Conservation (phyloP, 2,113 vertebrate genomes). For the Cheilinus undulatus region DNA sequence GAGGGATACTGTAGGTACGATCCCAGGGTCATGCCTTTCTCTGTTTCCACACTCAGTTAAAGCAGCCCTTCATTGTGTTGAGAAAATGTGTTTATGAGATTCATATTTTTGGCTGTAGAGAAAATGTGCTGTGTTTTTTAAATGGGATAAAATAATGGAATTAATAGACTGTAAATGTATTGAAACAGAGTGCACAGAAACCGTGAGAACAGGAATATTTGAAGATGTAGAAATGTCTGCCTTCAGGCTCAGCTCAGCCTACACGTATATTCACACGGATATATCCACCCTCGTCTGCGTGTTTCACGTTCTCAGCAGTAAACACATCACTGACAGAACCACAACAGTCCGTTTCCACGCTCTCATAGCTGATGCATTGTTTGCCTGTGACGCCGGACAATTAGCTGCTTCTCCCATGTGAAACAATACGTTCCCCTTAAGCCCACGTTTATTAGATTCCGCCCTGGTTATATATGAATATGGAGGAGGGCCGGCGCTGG, state of each 20-base stretch:
- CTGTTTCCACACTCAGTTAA: too few relatives aligned
- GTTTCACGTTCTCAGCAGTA: constrained; percentile 34
- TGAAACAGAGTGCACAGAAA: background rate
- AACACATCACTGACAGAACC: constrained; percentile 32
- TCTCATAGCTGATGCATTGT: constrained; percentile 69
- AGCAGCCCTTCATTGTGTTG: too few relatives aligned
- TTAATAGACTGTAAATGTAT: too few relatives aligned
- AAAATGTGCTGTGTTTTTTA: too few relatives aligned
- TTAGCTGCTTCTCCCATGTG: constrained; percentile 64
- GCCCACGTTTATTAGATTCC: constrained; percentile 77
- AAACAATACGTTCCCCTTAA: constrained; percentile 66
- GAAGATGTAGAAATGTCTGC: constrained; percentile 27
- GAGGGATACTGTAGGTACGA: background rate
- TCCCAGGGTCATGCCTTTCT: background rate
- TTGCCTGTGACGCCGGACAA: constrained; percentile 56
- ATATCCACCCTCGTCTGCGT: constrained; percentile 33
- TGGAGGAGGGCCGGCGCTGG: constrained; percentile 66
- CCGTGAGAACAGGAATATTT: background rate
- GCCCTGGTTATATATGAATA: constrained; percentile 77
- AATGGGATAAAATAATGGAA: too few relatives aligned
- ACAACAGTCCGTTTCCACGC: constrained; percentile 10
- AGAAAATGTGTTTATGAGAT: too few relatives aligned
- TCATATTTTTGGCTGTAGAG: too few relatives aligned
- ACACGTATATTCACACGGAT: constrained; percentile 57
- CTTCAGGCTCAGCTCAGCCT: constrained; percentile 28